Evolutionary conservation across 2,113 vertebrate genomes (phyloP).

Genomic region (Xiphophorus maculatus): DNA sequence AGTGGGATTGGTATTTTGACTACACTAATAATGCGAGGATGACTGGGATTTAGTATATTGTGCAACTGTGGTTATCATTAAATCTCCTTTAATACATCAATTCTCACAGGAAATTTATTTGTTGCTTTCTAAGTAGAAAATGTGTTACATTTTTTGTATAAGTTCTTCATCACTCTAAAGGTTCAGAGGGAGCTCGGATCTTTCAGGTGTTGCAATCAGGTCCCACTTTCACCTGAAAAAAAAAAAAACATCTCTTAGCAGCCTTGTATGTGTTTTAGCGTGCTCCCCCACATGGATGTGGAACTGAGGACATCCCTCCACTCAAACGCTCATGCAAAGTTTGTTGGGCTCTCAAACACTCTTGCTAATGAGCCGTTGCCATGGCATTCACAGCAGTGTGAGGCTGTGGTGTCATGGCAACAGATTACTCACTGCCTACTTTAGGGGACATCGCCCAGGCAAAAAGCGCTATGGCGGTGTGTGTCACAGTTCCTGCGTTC

Average conservation of each 20-base stretch:
- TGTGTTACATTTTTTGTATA: slow-evolving; percentile 4
- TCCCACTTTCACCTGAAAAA: background rate
- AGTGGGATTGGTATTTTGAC: too few relatives aligned
- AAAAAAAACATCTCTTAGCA: background rate
- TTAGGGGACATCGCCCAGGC: slow-evolving; percentile 37
- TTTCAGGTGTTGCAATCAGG: slow-evolving; percentile 35
- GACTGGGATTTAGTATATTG: too few relatives aligned
- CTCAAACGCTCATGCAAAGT: slow-evolving; percentile 27
- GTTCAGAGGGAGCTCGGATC: slow-evolving; percentile 22
- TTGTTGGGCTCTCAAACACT: slow-evolving; percentile 30
- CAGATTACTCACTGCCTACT: slow-evolving; percentile 53
- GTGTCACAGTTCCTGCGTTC: slow-evolving; percentile 18
- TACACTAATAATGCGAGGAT: too few relatives aligned
- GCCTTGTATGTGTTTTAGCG: background rate
- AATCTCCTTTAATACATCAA: too few relatives aligned
- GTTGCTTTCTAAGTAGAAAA: background rate
- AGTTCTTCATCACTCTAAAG: slow-evolving; percentile 7
- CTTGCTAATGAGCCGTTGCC: slow-evolving; percentile 54
- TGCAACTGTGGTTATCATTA: too few relatives aligned
- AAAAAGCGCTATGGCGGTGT: slow-evolving; percentile 53
- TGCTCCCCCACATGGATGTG: slow-evolving; percentile 13
- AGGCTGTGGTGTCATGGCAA: slow-evolving; percentile 45
- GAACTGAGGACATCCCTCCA: slow-evolving; percentile 7
- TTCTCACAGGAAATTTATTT: too few relatives aligned
- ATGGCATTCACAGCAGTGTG: slow-evolving; percentile 35